These are phyloP conservation scores for Cyphomyrus plagiostoma DNA, from an alignment of 2,113 vertebrate genomes.

Conservation along the genomic window DNA sequence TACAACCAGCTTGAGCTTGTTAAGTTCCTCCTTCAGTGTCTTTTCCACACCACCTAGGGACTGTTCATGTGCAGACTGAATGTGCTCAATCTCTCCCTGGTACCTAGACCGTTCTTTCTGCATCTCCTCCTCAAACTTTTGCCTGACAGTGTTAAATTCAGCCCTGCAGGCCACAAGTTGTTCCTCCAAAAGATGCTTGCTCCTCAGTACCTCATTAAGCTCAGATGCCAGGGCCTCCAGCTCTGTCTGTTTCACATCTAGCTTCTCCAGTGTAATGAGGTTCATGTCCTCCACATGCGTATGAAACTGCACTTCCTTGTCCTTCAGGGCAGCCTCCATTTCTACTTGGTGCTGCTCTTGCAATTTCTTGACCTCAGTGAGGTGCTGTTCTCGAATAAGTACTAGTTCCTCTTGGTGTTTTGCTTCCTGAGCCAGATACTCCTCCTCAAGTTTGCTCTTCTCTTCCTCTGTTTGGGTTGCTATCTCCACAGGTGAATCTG, in stretches of 20 bases:
- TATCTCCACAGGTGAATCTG: constrained; percentile 56
- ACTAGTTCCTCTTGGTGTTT: constrained; percentile 65
- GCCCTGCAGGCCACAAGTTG: constrained; percentile 55
- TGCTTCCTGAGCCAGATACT: constrained; percentile 64
- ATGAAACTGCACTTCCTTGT: constrained; percentile 75
- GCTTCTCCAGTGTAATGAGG: constrained; percentile 78
- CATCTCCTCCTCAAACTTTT: constrained; percentile 61
- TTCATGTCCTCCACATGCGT: constrained; percentile 86
- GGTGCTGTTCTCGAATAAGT: constrained; percentile 58
- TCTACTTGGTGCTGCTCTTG: constrained; percentile 63
- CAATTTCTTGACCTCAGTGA: constrained; percentile 61
- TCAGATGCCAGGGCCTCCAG: constrained; percentile 76
- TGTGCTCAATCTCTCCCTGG: constrained; percentile 55
- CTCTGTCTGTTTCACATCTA: constrained; percentile 82
- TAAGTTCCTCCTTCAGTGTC: constrained; percentile 71
- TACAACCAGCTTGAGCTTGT: constrained; percentile 64
- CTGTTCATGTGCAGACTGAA: constrained; percentile 65
- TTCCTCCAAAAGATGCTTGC: constrained; percentile 64
- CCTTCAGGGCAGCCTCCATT: constrained; percentile 64
- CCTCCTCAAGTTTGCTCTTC: constrained; percentile 64
- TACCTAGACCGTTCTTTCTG: constrained; percentile 63
- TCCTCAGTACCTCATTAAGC: constrained; percentile 66
- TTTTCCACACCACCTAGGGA: constrained; percentile 66
- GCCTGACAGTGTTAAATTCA: constrained; percentile 45
- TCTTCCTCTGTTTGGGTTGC: constrained; percentile 62